Conservation (phyloP, 2,888 invertebrate species). For the Drosophila nr. perissopoda region DNA sequence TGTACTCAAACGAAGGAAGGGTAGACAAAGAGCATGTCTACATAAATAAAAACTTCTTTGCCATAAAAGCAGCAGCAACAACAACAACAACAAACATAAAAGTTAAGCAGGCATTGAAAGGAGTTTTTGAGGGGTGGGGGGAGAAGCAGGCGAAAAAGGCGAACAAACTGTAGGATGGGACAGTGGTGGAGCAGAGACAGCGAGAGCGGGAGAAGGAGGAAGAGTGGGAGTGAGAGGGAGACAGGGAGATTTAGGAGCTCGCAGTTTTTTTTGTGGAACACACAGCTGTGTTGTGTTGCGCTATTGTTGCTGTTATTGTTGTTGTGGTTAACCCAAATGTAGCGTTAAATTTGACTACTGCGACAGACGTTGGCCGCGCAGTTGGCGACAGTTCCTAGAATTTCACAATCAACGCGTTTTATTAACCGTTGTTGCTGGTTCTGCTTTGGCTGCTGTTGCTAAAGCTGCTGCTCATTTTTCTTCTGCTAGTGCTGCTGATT, state of each 20-base stretch:
- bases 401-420: slow-evolving; percentile 71
- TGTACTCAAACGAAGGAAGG: background rate
- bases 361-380: slow-evolving; percentile 32
- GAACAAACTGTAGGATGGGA: slow-evolving; percentile 16
- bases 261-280: slow-evolving; percentile 23
- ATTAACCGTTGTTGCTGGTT: slow-evolving; percentile 41
- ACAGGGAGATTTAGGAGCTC: slow-evolving; percentile 6
- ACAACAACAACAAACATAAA: slow-evolving; percentile 4
- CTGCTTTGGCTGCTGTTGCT: slow-evolving; percentile 16
- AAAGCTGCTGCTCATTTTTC: slow-evolving; percentile 17
- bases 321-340: slow-evolving; percentile 43
- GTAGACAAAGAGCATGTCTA: slow-evolving; percentile 11
- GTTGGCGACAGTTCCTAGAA: slow-evolving; percentile 55
- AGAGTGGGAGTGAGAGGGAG: background rate
- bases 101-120: slow-evolving; percentile 12
- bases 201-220: slow-evolving; percentile 1
- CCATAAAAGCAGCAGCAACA: slow-evolving; percentile 33
- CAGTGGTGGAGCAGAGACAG: background rate
- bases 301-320: slow-evolving; percentile 12
- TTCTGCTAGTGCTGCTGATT: slow-evolving; percentile 5
- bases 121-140: slow-evolving; percentile 4
- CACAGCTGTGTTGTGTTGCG: slow-evolving; percentile 41
- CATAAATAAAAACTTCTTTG: slow-evolving; percentile 44
- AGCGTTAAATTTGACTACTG: slow-evolving; percentile 57
- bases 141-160: slow-evolving; percentile 2